phyloP scores from a whole-genome alignment of 1,140 invertebrate species.

The Melitaea cinxia region DNA sequence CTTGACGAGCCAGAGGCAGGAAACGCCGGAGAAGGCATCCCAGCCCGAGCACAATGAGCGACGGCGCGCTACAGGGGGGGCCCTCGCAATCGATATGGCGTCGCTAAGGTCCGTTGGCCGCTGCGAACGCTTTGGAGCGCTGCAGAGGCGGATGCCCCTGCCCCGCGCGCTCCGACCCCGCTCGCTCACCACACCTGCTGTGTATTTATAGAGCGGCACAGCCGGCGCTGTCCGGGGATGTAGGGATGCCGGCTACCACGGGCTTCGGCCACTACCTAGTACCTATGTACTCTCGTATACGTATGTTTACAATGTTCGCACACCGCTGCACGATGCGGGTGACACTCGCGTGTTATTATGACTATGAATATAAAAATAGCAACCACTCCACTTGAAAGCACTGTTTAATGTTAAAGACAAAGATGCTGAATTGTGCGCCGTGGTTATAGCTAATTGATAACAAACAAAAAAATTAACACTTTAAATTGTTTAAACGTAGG shows the following conservation, averaged over 20 bases:
- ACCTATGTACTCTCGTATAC: constrained; percentile 41
- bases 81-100: constrained; percentile 80
- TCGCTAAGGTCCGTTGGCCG: constrained; percentile 80
- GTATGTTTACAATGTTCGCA: constrained; percentile 37
- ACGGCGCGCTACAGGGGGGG: constrained; percentile 77
- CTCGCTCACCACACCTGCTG: constrained; percentile 72
- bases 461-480: background rate
- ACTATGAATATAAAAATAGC: constrained; percentile 68
- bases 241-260: constrained; percentile 68
- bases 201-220: constrained; percentile 77
- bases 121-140: constrained; percentile 73
- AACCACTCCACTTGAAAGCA: constrained; percentile 28
- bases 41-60: constrained; percentile 71
- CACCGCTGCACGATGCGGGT: constrained; percentile 40
- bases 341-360: constrained; percentile 61
- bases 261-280: constrained; percentile 48
- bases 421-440: background rate
- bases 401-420: constrained; percentile 23
- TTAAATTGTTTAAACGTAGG: no score
- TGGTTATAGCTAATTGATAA: background rate
- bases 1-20: constrained; percentile 66
- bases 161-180: constrained; percentile 56
- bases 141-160: constrained; percentile 75
- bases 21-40: constrained; percentile 75
- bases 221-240: constrained; percentile 67